Evolutionary conservation across 2,888 invertebrate genomes (phyloP), one percentile per base, ranked within the genome.

Genomic region (Pyralis farinalis): DNA sequence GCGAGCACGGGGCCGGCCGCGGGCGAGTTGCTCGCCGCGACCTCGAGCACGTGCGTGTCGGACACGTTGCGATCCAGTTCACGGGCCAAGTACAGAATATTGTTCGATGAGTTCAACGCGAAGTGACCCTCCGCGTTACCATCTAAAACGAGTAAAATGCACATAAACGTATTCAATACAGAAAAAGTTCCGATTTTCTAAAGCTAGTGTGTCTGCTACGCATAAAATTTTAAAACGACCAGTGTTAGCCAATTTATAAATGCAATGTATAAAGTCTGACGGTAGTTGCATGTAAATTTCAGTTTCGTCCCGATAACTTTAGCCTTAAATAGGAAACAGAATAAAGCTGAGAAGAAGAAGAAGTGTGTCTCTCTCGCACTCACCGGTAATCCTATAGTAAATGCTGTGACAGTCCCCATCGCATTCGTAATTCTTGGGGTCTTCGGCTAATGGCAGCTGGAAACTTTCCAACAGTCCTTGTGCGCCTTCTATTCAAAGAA

Each of bases 21-120:
- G 1, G 54, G 63, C 1, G 70, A 55, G 65, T 90, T 91, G 42
- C 90, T 84, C 3, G 91, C 91, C 0, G 86, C 85, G 1, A 93
- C 70, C 4, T 63, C 51, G 10, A 93, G 58, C 0, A 56, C 63
- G 58, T 91, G 86, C 0, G 54, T 49, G 0, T 59, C 58, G 22
- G 65, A 55, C 4, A 57, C 59, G 42, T 82, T 81, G 34, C 91
- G 88, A 63, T 91, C 78, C 51, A 93, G 64, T 31, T 61, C 60
- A 1, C 53, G 51, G 1, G 46, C 55, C 31, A 91, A 55, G 34
- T 58, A 71, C 20, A 92, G 51, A 0, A 59, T 51, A 51, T 90
- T 80, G 1, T 54, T 71, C 1, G 42, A 34, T 3, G 68, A 55
- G 27, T 91, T 73, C 40, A 91, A 47, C 0, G 44, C 56, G 54